Base-by-base conservation (phyloP, 2,113 vertebrate species). In the Gopherus evgoodei region DNA sequence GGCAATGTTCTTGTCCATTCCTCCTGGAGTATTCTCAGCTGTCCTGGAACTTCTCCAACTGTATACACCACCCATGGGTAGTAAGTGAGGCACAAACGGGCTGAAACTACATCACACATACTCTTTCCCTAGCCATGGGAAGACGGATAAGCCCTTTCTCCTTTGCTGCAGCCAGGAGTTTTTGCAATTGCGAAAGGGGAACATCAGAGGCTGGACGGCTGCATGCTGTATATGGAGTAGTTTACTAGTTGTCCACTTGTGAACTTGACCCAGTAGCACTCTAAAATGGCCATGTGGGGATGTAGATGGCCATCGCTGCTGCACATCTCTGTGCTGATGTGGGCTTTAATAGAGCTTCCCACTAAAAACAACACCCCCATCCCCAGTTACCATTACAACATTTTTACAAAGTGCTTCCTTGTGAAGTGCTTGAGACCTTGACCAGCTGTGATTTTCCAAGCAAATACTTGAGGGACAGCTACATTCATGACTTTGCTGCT, bases 401-500 rank as follows among this genome's bases (percentile, higher is more conserved):
- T 27, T 80, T 88, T 65, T 83, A 87, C 62, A 16, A 29, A 44
- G 31, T 69, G 72, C 22, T 19, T 25, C 72, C 42, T 42, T 47
- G 29, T 38, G 78, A 11, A 10, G 5, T 53, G 27, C 27, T 49
- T 38, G 24, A 52, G 44, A 81, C 49, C 52, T 10, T 24, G 44
- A 38, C 65, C 25, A 42, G 22, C 35, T 11, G 9, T 38, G 42
- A 49, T 42, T 13, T 57, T 65, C 6, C 14, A 72, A n/a, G 54
- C 6, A 35, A 54, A 25, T 35, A 52, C 25, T 88, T 38, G 81
- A 91, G 93, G 25, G 72, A 75, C 76, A 87, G 25, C 52, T 95
- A 81, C 82, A 88, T 83, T 75, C 90, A 78, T 59, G 83, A 89
- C 38, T 82, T 96, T 91, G 91, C 85, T 91, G 88, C 57, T 94